Base-by-base conservation (phyloP, 2,888 invertebrate genomes). In the Drosophila quasianomalipes region DNA sequence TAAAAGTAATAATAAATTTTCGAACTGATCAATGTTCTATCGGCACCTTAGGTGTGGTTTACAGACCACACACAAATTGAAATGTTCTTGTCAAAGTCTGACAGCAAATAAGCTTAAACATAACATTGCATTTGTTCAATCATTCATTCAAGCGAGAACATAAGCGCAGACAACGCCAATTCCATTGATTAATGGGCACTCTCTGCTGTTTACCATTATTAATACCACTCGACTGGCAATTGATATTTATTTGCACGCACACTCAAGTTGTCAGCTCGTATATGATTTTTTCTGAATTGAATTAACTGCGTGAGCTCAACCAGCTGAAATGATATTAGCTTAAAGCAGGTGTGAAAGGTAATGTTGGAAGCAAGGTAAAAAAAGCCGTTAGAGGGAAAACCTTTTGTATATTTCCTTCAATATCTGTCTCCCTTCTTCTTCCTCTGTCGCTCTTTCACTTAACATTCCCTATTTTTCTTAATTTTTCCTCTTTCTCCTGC, bases 1-100 rank as follows among this genome's bases (percentile, higher is more conserved):
- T 58, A 33, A 55, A 39, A 57, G 57, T 33, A 5, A 31, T 33
- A 55, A 61, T 73, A 33, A 39, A 65, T 76, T 68, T 58, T 41
- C 51, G 9, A 63, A 47, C 44, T 52, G 53, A 60, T 65, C 58
- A 62, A 37, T 55, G 58, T 62, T 37, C 41, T 51, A 55, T 31
- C 19, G 52, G n/a, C 75, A 60, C 37, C 37, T 68, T 82, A 85
- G 89, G 86, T 88, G 89, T 88, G 83, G 89, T 81, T 77, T 61
- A 65, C 69, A n/a, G 39, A 57, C 57, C 57, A 57, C 66, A 64
- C 70, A 57, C 67, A 81, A 75, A 85, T 89, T 89, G 82, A 85
- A 87, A 87, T 85, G 90, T 85, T 89, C 84, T 70, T 72, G 83
- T 75, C 83, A 83, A 64, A 57, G 26, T 59, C 55, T 54, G 80